Evolutionary conservation across 2,888 invertebrate species (phyloP), one percentile per base, ranked within the genome.

Genomic region (Sarcophaga caerulescens): DNA sequence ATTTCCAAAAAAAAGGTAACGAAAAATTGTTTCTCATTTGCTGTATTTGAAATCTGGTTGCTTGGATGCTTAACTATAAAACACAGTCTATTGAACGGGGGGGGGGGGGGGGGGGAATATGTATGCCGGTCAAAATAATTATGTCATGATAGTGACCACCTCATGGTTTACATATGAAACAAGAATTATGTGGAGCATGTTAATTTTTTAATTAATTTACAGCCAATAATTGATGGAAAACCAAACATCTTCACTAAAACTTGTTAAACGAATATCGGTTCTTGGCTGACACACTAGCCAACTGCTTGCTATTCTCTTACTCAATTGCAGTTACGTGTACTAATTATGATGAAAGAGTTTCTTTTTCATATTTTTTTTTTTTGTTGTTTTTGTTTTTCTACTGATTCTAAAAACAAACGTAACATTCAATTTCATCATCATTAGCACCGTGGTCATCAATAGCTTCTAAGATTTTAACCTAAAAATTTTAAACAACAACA

Each of bases 281-380:
- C 71, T 82, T 85, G 35, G 75, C 78, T 70, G 78, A 79, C 66
- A n/a, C 45, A n/a, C 8, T 10, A 59, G 12, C 21, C 25, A 60
- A 44, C 17, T 21, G 68, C n/a, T n/a, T n/a, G n/a, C 57, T 17
- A 44, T 35, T 60, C 65, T 84, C 74, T 81, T 81, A 78, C 70
- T 69, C 81, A 87, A 75, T 65, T 68, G 84, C 84, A 81, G 74
- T 79, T 84, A 81, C 75, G 57, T 87, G 84, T 71, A 63, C 84
- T 79, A 71, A 82, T 84, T 84, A 84, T 79, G 23, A 65, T 52
- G 52, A 17, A 14, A 52, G 52, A 52, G 52, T 10, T 52, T 12
- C 4, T 52, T 47, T 47, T 47, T 47, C 35, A 35, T 6, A 6
- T 35, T 1, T 6, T 25, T n/a, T n/a, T n/a, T n/a, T 35, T 5